These are phyloP conservation scores for Pomacea canaliculata DNA, from an alignment of 2,888 invertebrate species.

Conservation along the genomic window DNA sequence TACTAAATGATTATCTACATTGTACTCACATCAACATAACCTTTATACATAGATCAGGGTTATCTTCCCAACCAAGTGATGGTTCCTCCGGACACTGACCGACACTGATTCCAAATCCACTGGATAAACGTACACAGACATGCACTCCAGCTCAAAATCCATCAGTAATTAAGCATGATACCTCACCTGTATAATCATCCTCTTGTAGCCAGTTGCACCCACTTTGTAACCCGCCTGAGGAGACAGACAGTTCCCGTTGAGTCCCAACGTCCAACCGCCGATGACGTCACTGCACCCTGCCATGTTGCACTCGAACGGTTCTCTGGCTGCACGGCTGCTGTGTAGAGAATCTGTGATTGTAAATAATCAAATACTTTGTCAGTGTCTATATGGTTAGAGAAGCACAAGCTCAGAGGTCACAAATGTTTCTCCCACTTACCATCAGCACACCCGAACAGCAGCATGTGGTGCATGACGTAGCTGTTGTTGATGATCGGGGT, in stretches of 20 bases:
- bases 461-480: slow-evolving; percentile 45
- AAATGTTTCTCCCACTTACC: background rate
- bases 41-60: too few relatives aligned
- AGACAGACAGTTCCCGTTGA: slow-evolving; percentile 29
- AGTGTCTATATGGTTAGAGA: too few relatives aligned
- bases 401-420: too few relatives aligned
- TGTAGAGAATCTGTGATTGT: too few relatives aligned
- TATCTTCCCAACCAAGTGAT: too few relatives aligned
- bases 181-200: slow-evolving; percentile 34
- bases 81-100: too few relatives aligned
- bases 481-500: slow-evolving; percentile 41
- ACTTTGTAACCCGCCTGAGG: slow-evolving; percentile 28
- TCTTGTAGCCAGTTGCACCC: slow-evolving; percentile 20
- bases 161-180: slow-evolving; percentile 28
- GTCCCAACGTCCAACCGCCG: slow-evolving; percentile 30
- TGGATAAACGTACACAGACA: too few relatives aligned
- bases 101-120: too few relatives aligned
- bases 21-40: too few relatives aligned
- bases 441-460: slow-evolving; percentile 40
- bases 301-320: slow-evolving; percentile 26
- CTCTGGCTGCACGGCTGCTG: background rate
- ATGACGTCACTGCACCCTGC: slow-evolving; percentile 24
- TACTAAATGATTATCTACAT: too few relatives aligned
- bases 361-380: too few relatives aligned
- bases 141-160: too few relatives aligned